Evolutionary conservation across 2,888 invertebrate species (phyloP), one percentile per base, ranked within the genome.

Genomic region (Acanthosepion lycidas): DNA sequence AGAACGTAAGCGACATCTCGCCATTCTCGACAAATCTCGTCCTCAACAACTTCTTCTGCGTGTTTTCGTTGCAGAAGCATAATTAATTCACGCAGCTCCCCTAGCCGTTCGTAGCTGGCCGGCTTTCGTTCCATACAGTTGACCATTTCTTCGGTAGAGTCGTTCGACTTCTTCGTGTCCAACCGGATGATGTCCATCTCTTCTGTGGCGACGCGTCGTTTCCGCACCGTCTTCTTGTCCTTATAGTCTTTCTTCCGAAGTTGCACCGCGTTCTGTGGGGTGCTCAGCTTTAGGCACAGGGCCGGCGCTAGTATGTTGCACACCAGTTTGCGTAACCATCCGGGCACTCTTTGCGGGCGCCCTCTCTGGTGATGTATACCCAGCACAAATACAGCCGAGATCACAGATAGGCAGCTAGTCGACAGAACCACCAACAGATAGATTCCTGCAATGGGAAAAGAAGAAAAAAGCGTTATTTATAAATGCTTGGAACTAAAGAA

Each of bases 401-500:
- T 95, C 53, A 97, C 97, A 9, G 97, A 97, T 94, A 97, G 95
- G 95, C 97, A 97, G 94, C 97, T 97, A 95, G 97, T 96, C 18
- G 97, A 96, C 95, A 97, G 95, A 4, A 97, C 97, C 5, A 97
- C 96, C 96, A 97, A 97, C 94, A 97, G 95, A 94, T 97, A 97
- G 53, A 97, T 96, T 95, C 97, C 97, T 97, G 95, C 55, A 93
- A 93, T n/a, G 93, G 28, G n/a, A 48, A 33, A 23, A 42, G 28
- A 23, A 92, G n/a, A 48, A 18, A 42, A 5, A 18, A 92, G 42
- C 9, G 48, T 48, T 49, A 78, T n/a, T 78, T 59, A 20, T 59
- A 23, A 59, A 59, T 23, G 20, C 6, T 15, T 20, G 18, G 55
- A 20, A 55, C 18, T 55, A 5, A 55, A 51, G 51, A 42, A 42